Percentiles rank a stretch among this genome's conserved stretches.
phyloP scores from a whole-genome alignment of 2,113 vertebrate species.

The Gymnorhina tibicen region DNA sequence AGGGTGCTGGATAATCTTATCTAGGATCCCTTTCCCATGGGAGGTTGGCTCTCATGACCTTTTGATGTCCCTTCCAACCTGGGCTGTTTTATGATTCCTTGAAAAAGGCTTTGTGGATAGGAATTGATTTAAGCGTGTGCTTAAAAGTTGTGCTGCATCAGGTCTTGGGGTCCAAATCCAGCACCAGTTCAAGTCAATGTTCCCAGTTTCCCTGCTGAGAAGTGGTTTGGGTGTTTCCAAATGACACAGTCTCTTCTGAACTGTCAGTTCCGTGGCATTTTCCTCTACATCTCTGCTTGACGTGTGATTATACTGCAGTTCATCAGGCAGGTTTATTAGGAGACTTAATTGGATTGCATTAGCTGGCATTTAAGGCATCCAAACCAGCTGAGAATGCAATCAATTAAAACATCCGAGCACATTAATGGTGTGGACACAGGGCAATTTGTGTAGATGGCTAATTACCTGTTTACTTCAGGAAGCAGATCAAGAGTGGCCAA shows the following conservation, averaged over 20 bases:
- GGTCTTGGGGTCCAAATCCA: neutral
- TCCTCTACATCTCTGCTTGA: neutral
- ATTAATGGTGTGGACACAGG: slow-evolving; percentile 23
- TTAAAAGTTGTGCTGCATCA: neutral
- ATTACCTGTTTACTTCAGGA: slow-evolving; percentile 16
- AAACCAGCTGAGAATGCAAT: slow-evolving; percentile 7
- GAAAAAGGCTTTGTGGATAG: neutral
- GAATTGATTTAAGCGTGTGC: neutral
- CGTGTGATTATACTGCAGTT: slow-evolving; percentile 23
- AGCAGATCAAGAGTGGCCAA: neutral
- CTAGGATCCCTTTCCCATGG: neutral
- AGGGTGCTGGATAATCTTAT: neutral
- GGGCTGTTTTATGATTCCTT: neutral
- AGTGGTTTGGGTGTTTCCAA: neutral
- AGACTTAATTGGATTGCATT: slow-evolving; percentile 48
- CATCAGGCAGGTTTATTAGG: slow-evolving; percentile 49
- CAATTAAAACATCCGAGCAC: slow-evolving; percentile 46
- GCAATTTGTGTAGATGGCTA: slow-evolving; percentile 9
- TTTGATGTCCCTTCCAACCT: neutral
- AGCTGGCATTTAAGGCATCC: slow-evolving; percentile 45
- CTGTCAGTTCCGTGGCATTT: neutral
- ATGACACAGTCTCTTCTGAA: neutral
- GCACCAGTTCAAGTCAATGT: neutral
- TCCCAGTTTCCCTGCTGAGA: neutral
- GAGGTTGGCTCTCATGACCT: neutral